These are phyloP conservation scores for Psilopsiagon aurifrons DNA, from an alignment of 2,113 vertebrate genomes.

Conservation along the genomic window DNA sequence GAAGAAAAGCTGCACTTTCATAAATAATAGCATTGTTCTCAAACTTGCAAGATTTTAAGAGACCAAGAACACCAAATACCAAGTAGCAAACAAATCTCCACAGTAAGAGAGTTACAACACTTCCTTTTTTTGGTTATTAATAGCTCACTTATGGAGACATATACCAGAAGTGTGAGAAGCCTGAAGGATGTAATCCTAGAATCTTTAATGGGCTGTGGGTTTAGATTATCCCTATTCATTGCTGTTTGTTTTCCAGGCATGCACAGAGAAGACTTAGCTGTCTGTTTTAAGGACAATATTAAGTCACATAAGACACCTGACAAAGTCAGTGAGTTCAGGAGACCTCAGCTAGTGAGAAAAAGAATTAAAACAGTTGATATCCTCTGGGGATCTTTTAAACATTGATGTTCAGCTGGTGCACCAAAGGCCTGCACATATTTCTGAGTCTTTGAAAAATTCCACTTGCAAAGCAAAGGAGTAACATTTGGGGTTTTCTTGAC, in stretches of 20 bases:
- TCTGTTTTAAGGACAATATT: background rate
- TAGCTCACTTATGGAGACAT: background rate
- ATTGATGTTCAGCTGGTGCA: background rate
- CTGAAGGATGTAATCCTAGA: background rate
- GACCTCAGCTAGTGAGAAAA: background rate
- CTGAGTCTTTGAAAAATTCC: background rate
- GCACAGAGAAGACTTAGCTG: background rate
- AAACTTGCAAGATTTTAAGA: background rate
- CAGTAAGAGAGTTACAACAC: background rate
- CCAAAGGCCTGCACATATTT: background rate
- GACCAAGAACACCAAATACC: background rate
- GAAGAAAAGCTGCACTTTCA: background rate
- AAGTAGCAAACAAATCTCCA: background rate
- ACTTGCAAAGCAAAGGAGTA: background rate
- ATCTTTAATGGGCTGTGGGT: background rate
- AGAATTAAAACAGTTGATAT: background rate
- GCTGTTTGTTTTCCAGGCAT: background rate
- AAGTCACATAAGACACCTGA: background rate
- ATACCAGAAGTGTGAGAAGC: background rate
- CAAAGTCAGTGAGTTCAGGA: background rate
- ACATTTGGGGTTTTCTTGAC: background rate
- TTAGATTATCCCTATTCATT: background rate
- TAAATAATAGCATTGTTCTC: background rate
- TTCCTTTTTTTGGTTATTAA: background rate
- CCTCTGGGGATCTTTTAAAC: background rate